Evolutionary conservation across 1,140 invertebrate species (phyloP), one percentile per base, ranked within the genome.

Genomic region (Psilanteris sp.): DNA sequence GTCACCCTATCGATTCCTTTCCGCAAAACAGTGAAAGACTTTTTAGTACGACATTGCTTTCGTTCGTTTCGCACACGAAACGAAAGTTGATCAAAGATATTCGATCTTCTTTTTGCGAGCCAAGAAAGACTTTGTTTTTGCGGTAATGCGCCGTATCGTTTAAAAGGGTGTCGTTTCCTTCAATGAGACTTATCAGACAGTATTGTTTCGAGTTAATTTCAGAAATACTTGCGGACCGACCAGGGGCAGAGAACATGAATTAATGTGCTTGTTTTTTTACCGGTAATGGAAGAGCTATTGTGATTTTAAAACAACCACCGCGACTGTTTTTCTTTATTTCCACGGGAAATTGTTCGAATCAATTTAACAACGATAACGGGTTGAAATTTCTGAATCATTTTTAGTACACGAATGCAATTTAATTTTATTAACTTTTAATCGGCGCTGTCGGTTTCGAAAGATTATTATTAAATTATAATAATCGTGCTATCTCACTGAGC

Each of bases 1-100:
- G 81, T 87, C 84, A 85, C 62, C 83, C 78, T 83, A 86, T 87
- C 81, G 82, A 86, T 87, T 81, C 77, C 62, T 74, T 52, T 61
- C 43, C 32, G 16, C 46, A 66, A 74, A 18, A 61, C 48, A 77
- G 64, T 11, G 52, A 48, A 32, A 64, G 75, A 52, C 44, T 55
- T 72, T 77, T 72, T 27, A 62, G 24, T 34, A 24, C 10, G 32
- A 44, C 37, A 22, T 39, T 9, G 44, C 26, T 10, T 34, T 20
- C 26, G 31, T 34, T 62, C 39, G 37, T 71, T 59, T 44, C 31
- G 27, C 13, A 11, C 10, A 44, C 11, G 50, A 55, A 55, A 67
- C 16, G 36, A 52, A 36, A 39, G 26, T 43, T 50, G 43, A 57
- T 61, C 72, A 27, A 55, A 62, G 48, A 75, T 46, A 54, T 44